Conservation (phyloP, 2,797 vertebrate genomes). For the Anguilla anguilla region DNA sequence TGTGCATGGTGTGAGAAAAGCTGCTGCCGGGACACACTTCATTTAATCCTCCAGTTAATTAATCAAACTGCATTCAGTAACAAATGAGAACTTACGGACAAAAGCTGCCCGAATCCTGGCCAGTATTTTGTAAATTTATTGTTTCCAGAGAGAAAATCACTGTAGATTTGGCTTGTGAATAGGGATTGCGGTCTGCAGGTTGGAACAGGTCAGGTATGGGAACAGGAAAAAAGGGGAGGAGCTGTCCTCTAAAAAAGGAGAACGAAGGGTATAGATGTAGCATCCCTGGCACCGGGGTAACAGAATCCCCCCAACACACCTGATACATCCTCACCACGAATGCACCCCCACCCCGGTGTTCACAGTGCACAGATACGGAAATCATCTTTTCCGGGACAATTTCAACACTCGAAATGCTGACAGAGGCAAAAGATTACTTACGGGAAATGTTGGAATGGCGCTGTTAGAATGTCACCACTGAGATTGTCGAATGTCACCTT, state of each 20-base stretch:
- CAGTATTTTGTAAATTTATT: too few species aligned
- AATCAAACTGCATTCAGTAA: too few species aligned
- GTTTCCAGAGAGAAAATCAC: not conserved
- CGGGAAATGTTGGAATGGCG: not conserved
- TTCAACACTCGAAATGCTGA: not conserved
- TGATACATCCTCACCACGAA: not conserved
- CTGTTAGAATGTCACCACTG: not conserved
- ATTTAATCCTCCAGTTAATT: too few species aligned
- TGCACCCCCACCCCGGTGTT: not conserved
- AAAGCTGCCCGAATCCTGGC: too few species aligned
- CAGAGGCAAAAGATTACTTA: not conserved
- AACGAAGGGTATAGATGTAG: not conserved
- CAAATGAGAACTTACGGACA: too few species aligned
- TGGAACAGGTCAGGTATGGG: not conserved
- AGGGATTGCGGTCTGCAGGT: not conserved
- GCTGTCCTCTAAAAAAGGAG: not conserved
- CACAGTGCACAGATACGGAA: not conserved
- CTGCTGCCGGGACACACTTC: too few species aligned
- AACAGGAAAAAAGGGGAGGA: not conserved
- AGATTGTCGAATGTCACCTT: not conserved
- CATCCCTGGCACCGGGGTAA: not conserved
- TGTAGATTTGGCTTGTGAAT: not conserved
- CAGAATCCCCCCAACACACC: slow-evolving; percentile 8
- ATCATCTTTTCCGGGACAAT: not conserved
- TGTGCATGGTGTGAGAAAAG: too few species aligned